A percentile compares a stretch with the other conserved stretches of the same genome.
phyloP scores from a whole-genome alignment of 2,113 vertebrate genomes.

The Rhea pennata region DNA sequence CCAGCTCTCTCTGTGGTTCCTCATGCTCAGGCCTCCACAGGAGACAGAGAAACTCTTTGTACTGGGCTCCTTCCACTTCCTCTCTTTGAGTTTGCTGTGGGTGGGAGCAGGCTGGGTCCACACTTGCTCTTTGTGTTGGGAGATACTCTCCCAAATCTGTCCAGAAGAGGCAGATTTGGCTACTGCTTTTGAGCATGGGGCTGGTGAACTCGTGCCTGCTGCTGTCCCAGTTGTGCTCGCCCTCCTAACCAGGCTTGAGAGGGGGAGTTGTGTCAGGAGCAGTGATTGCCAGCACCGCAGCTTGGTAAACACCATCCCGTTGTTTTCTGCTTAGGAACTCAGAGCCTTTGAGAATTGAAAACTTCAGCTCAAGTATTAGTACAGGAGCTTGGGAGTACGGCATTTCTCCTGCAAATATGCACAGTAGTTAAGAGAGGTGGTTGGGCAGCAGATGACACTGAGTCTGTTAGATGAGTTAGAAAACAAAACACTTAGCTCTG shows the following conservation, averaged over 20 bases:
- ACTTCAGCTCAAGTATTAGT: neutral
- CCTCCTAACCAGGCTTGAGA: neutral
- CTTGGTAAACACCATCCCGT: neutral
- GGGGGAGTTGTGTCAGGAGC: slow-evolving; percentile 3
- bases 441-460: neutral
- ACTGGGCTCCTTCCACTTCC: neutral
- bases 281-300: neutral
- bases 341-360: slow-evolving; percentile 22
- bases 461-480: neutral
- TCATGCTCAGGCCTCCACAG: neutral
- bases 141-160: neutral
- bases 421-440: neutral
- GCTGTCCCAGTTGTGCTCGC: neutral
- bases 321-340: slow-evolving; percentile 20
- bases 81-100: slow-evolving; percentile 2
- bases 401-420: neutral
- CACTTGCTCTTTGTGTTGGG: slow-evolving; percentile 1
- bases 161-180: neutral
- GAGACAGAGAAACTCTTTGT: slow-evolving; percentile 40
- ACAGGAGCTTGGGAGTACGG: neutral
- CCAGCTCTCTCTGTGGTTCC: neutral
- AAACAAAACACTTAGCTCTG: neutral
- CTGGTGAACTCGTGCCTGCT: neutral
- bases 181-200: neutral
- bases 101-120: neutral